These are phyloP conservation scores for Hemicrepidius hirtus DNA, from an alignment of 2,888 invertebrate genomes.

Conservation along the genomic window DNA sequence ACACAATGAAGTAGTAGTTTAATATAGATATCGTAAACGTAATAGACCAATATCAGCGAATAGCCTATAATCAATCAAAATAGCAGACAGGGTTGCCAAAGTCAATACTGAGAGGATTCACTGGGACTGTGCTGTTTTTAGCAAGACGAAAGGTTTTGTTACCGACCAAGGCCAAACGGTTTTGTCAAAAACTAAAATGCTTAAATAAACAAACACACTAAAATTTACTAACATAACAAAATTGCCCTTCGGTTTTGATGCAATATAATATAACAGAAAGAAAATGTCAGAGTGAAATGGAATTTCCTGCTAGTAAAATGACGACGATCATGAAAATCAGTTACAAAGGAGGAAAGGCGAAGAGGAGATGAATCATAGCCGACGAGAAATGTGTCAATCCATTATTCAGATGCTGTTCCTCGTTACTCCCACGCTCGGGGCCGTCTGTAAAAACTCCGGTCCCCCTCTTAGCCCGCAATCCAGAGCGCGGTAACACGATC, in stretches of 20 bases:
- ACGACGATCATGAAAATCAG: conserved; percentile 2
- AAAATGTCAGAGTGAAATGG: neutral
- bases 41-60: neutral
- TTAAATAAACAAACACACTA: too few species aligned
- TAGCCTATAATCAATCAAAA: too few species aligned
- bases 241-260: too few species aligned
- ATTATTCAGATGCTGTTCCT: conserved; percentile 35
- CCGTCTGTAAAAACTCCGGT: conserved; percentile 25
- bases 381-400: conserved; percentile 34
- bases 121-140: too few species aligned
- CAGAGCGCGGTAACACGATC: conserved; percentile 32
- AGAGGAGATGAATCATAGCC: conserved; percentile 29
- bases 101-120: too few species aligned
- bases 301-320: neutral
- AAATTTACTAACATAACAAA: too few species aligned
- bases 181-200: too few species aligned
- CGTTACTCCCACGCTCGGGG: conserved; percentile 29
- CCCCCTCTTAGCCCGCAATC: conserved; percentile 6
- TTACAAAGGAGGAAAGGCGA: neutral
- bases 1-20: conserved; percentile 5
- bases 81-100: too few species aligned
- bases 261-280: too few species aligned
- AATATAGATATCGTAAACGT: neutral
- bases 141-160: too few species aligned
- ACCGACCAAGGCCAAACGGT: too few species aligned